A percentile compares a stretch with the other conserved stretches of the same genome.
Conservation (phyloP, 2,113 vertebrate genomes). For the Tringa solitaria region DNA sequence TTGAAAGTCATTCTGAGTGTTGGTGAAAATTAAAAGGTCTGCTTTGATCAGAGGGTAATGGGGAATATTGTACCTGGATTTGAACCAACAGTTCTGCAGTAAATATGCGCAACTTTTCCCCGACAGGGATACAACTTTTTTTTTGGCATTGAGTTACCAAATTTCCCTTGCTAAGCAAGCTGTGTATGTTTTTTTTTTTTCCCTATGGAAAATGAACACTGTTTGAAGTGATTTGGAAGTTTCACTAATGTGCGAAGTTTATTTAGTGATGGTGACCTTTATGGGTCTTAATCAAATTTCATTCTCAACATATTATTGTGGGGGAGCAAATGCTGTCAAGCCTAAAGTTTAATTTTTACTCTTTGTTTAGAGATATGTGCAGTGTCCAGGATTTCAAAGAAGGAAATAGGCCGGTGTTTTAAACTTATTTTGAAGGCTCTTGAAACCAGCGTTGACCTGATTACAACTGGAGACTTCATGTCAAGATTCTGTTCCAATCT, state of each 20-base stretch:
- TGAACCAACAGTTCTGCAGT: background rate
- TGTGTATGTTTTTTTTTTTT: background rate
- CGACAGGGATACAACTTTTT: background rate
- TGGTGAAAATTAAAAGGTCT: background rate
- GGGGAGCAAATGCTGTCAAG: background rate
- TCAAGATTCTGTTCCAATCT: constrained; percentile 99
- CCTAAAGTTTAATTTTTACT: background rate
- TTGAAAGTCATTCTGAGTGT: background rate
- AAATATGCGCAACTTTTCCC: background rate
- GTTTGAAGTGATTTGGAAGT: background rate
- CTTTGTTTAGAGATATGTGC: constrained; percentile 91
- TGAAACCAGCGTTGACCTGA: constrained; percentile 98
- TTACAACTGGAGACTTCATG: constrained; percentile 99
- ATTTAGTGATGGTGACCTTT: background rate
- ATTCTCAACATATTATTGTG: background rate
- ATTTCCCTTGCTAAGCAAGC: background rate
- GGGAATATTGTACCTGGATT: background rate
- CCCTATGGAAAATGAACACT: background rate
- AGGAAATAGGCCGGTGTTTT: constrained; percentile 98
- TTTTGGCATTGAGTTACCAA: background rate
- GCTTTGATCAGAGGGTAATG: background rate
- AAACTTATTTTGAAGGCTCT: constrained; percentile 97
- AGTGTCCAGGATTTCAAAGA: constrained; percentile 97
- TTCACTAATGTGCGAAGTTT: background rate
- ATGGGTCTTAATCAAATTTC: background rate